These are phyloP conservation scores for Gyrodactylus salaris DNA, from an alignment of 1,140 invertebrate species.

Conservation along the genomic window DNA sequence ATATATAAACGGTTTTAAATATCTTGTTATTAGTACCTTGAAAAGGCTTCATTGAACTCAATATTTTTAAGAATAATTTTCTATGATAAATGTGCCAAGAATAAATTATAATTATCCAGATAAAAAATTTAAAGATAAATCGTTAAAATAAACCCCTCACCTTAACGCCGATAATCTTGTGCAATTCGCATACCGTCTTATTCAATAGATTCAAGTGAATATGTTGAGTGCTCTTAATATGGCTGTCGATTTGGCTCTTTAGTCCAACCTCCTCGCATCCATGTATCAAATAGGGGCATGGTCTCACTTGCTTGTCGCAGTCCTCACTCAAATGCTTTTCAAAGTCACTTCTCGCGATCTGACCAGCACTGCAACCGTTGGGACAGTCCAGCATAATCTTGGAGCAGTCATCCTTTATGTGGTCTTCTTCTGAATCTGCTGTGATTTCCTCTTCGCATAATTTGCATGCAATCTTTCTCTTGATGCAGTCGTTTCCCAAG, in stretches of 20 bases:
- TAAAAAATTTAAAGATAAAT: too few species aligned
- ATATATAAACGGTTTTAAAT: too few species aligned
- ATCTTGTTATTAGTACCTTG: too few species aligned
- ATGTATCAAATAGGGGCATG: background rate
- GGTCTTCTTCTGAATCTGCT: background rate
- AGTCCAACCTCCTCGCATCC: background rate
- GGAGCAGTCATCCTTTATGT: background rate
- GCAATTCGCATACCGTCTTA: background rate
- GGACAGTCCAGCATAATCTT: background rate
- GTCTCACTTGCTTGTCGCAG: background rate
- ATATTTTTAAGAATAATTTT: too few species aligned
- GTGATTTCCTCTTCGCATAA: background rate
- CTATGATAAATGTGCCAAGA: too few species aligned
- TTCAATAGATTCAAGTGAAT: background rate
- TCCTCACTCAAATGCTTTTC: background rate
- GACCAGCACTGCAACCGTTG: background rate
- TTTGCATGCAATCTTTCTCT: background rate
- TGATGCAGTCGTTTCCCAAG: background rate
- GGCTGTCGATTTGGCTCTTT: background rate
- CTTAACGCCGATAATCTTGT: background rate
- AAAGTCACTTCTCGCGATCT: background rate
- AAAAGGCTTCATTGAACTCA: too few species aligned
- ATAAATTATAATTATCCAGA: too few species aligned
- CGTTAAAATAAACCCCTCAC: background rate
- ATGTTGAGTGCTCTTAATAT: background rate